Evolutionary conservation across 2,888 invertebrate species (phyloP).

Genomic region (Scaeva pyrastri): DNA sequence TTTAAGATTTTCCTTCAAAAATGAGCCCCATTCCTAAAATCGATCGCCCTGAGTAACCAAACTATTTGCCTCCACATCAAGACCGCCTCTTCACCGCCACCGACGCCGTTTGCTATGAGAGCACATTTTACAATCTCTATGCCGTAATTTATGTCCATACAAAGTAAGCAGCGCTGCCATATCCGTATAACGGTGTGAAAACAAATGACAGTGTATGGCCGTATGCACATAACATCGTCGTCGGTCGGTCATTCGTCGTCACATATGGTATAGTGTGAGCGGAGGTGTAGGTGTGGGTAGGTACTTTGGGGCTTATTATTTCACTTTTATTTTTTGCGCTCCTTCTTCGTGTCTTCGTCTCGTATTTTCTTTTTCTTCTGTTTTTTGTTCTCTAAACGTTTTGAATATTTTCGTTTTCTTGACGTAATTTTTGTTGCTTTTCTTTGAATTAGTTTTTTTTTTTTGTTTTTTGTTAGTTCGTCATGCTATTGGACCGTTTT

Average conservation of each 20-base stretch:
- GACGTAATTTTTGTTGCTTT: conserved; percentile 48
- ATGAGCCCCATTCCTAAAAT: neutral
- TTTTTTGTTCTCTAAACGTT: conserved; percentile 12
- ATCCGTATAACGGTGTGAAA: conserved; percentile 50
- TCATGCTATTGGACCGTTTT: conserved; percentile 21
- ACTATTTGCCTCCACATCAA: neutral
- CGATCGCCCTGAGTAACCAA: neutral
- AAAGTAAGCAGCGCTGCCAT: conserved; percentile 10
- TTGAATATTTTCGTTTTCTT: conserved; percentile 68
- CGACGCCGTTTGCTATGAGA: neutral
- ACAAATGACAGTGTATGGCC: conserved; percentile 44
- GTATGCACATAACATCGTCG: too few species aligned
- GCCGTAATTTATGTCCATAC: conserved; percentile 45
- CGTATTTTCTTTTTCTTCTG: conserved; percentile 4
- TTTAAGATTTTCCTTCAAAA: neutral
- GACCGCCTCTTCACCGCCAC: neutral
- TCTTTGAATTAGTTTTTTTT: conserved; percentile 35
- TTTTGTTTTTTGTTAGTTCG: conserved; percentile 20
- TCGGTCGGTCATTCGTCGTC: too few species aligned
- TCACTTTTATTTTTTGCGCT: conserved; percentile 18
- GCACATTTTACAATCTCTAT: conserved; percentile 26
- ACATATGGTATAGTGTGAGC: too few species aligned
- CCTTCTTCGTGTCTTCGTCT: conserved; percentile 1
- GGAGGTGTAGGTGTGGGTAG: neutral
- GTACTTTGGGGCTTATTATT: conserved; percentile 54